Evolutionary conservation across 2,797 vertebrate species (phyloP).

Genomic region (Trichosurus vulpecula): DNA sequence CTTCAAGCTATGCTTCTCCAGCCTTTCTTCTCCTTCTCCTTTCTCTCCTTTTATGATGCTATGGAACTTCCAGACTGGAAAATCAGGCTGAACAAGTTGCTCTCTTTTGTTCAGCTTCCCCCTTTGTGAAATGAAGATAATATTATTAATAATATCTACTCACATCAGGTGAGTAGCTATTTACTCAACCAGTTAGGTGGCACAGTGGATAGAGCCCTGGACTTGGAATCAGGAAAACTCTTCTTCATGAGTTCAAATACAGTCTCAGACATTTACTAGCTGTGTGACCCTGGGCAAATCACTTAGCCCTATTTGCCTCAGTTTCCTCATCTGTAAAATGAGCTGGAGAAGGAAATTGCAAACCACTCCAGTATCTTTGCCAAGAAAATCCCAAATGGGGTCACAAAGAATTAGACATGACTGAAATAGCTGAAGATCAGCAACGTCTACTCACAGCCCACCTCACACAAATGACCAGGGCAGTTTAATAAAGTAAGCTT

Average conservation of each 20-base stretch:
- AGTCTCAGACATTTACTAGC: neutral
- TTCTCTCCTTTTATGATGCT: neutral
- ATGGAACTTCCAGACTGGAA: neutral
- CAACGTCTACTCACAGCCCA: neutral
- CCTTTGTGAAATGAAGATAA: neutral
- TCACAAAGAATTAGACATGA: neutral
- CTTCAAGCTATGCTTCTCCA: neutral
- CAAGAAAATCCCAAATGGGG: neutral
- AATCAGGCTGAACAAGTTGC: neutral
- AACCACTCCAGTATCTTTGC: neutral
- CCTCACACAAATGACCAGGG: neutral
- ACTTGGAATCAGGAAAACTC: neutral
- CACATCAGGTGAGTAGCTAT: too few relatives aligned
- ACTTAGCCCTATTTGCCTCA: neutral
- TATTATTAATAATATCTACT: neutral
- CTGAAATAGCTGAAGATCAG: neutral
- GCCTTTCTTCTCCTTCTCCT: neutral
- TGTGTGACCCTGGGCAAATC: neutral
- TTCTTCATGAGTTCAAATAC: neutral
- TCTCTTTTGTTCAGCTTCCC: neutral
- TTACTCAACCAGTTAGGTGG: neutral
- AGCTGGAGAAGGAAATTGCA: neutral
- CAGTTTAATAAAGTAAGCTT: neutral
- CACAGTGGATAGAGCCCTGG: neutral
- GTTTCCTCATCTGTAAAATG: neutral